Evolutionary conservation across 2,797 vertebrate species (phyloP).

Genomic region (Macropodus opercularis): DNA sequence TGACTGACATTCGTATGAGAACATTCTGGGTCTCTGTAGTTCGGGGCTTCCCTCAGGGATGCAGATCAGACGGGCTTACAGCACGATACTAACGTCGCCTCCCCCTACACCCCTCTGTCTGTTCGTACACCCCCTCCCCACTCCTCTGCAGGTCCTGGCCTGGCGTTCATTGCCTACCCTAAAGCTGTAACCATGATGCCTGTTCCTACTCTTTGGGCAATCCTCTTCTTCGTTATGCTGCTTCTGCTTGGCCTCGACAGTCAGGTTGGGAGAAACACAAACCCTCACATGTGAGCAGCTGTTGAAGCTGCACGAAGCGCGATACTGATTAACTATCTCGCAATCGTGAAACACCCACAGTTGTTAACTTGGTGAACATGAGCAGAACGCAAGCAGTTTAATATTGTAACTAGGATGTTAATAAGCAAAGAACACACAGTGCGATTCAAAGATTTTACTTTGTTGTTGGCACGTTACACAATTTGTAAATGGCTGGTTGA

Average conservation of each 20-base stretch:
- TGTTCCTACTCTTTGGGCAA: conserved; percentile 95
- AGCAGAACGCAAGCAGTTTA: no score
- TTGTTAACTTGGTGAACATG: no score
- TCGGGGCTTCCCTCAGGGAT: conserved; percentile 45
- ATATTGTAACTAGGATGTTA: no score
- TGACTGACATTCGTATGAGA: conserved; percentile 49
- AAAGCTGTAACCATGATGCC: conserved; percentile 99
- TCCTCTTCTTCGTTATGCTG: conserved; percentile 99
- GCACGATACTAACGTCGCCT: conserved; percentile 70
- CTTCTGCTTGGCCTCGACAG: conserved; percentile 99
- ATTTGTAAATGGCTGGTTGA: background rate
- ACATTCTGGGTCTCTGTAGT: conserved; percentile 61
- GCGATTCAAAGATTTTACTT: no score
- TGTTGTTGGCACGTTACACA: no score
- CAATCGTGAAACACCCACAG: no score
- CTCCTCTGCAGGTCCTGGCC: conserved; percentile 89
- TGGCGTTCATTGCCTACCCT: conserved; percentile 99
- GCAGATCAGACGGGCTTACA: conserved; percentile 71
- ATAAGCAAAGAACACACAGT: no score
- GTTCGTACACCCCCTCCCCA: conserved; percentile 38
- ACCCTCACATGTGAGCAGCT: background rate
- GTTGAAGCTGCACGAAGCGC: background rate
- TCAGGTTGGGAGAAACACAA: conserved; percentile 85
- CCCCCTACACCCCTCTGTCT: conserved; percentile 63
- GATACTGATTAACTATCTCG: no score